Percentiles rank a stretch among this genome's conserved stretches.
phyloP scores from a whole-genome alignment of 30 jellyfish, hydroid and myxozoan species.

The Phacellophora camtschatica region DNA sequence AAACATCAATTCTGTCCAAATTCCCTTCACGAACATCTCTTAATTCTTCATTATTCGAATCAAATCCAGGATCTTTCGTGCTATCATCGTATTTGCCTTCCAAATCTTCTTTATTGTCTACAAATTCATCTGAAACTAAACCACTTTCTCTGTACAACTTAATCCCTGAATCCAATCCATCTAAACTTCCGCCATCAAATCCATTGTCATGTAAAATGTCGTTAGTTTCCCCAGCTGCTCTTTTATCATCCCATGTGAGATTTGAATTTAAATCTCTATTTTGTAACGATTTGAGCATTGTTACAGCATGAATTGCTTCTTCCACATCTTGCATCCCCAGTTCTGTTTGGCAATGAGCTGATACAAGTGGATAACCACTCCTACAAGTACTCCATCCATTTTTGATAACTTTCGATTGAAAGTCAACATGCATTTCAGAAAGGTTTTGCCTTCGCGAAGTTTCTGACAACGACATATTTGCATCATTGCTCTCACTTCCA shows the following conservation, averaged over 20 bases:
- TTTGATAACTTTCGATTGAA: background rate
- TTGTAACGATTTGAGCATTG: constrained; percentile 24
- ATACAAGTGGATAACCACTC: background rate
- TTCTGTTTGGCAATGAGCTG: constrained; percentile 26
- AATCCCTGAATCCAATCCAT: background rate
- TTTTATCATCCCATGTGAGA: background rate
- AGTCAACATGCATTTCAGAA: background rate
- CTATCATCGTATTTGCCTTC: background rate
- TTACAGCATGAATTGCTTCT: constrained; percentile 34
- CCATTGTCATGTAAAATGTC: too few species aligned
- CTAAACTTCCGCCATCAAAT: background rate
- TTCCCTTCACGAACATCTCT: background rate
- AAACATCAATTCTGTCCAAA: background rate
- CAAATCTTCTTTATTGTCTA: background rate
- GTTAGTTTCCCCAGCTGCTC: too few species aligned
- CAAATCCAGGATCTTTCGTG: background rate
- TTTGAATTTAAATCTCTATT: background rate
- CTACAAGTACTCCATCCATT: constrained; percentile 7
- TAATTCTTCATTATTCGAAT: background rate
- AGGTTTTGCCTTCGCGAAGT: background rate
- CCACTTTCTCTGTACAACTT: background rate
- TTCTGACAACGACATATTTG: background rate
- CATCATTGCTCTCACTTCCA: constrained; percentile 66
- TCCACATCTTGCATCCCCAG: constrained; percentile 33
- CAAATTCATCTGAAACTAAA: background rate